Evolutionary conservation across 2,888 invertebrate species (phyloP).

Genomic region (Leptinotarsa haldemani): DNA sequence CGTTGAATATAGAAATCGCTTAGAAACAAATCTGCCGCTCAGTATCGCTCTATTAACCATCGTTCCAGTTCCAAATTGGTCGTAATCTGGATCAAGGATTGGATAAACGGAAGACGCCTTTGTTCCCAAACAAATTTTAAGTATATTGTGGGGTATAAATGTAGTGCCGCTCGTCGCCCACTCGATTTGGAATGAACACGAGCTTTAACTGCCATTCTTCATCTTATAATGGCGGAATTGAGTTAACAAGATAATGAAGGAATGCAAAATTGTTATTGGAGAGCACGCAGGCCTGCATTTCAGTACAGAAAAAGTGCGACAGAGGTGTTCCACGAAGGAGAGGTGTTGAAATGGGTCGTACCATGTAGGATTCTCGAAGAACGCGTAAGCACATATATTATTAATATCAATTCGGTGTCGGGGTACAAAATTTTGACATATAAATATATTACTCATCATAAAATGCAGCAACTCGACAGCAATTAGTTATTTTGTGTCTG

Average conservation of each 20-base stretch:
- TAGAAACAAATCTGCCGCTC: too few relatives aligned
- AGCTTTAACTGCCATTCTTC: conserved; percentile 20
- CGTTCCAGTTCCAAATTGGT: background rate
- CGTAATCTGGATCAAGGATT: background rate
- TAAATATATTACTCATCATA: too few relatives aligned
- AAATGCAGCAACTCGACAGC: too few relatives aligned
- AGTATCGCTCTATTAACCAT: background rate
- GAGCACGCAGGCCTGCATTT: conserved; percentile 15
- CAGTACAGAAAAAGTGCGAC: conserved; percentile 26
- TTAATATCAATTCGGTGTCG: too few relatives aligned
- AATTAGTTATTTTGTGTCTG: too few relatives aligned
- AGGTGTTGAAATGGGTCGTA: background rate
- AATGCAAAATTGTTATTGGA: conserved; percentile 44
- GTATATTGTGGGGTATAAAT: conserved; percentile 18
- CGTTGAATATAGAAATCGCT: too few relatives aligned
- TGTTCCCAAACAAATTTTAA: conserved; percentile 8
- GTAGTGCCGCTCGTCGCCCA: conserved; percentile 13
- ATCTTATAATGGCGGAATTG: conserved; percentile 33
- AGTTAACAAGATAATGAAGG: conserved; percentile 47
- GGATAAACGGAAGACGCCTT: background rate
- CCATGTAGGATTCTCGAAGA: background rate
- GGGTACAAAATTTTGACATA: too few relatives aligned
- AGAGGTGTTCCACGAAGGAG: background rate
- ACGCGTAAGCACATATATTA: background rate
- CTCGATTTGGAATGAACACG: conserved; percentile 20